phyloP scores from a whole-genome alignment of 2,888 invertebrate genomes.

The Ophioninae sp. region DNA sequence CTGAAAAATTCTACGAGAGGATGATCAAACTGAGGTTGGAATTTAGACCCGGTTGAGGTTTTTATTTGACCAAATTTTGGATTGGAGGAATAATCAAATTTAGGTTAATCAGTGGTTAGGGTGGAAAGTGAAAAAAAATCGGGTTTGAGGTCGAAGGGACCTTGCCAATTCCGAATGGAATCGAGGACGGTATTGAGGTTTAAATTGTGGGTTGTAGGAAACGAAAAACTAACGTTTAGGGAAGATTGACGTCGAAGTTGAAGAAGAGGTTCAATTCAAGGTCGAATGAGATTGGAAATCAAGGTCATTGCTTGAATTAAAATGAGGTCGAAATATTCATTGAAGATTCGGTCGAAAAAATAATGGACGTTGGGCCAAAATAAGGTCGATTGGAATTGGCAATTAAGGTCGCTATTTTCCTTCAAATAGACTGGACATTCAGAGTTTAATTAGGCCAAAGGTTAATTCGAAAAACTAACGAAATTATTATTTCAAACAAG shows the following conservation, averaged over 20 bases:
- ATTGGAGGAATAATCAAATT: background rate
- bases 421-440: background rate
- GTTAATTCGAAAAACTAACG: background rate
- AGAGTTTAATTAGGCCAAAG: background rate
- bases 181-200: background rate
- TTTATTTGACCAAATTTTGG: background rate
- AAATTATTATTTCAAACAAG: background rate
- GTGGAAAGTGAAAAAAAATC: background rate
- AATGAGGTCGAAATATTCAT: too few relatives aligned
- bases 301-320: too few relatives aligned
- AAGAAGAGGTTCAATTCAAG: background rate
- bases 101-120: background rate
- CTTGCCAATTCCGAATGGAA: background rate
- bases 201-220: background rate
- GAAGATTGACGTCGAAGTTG: background rate
- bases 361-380: background rate
- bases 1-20: background rate
- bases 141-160: background rate
- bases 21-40: background rate
- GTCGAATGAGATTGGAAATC: background rate
- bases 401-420: background rate
- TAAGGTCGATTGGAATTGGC: background rate
- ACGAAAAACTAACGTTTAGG: background rate
- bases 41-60: background rate
- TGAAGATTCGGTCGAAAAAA: too few relatives aligned